These are phyloP conservation scores for Hyppa rectilinea DNA, from an alignment of 2,888 invertebrate species.

Conservation along the genomic window DNA sequence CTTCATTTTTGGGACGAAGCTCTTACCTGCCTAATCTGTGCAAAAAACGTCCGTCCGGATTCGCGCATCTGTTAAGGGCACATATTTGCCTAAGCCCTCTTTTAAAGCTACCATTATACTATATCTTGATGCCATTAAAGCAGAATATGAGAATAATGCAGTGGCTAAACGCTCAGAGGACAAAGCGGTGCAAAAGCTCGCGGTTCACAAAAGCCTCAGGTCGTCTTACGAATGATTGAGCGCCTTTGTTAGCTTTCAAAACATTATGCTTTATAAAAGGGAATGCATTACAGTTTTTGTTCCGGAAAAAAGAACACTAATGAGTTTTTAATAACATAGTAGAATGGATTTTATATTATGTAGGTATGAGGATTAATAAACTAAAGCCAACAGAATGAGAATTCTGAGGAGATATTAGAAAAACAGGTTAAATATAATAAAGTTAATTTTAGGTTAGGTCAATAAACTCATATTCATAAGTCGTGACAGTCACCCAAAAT, in stretches of 20 bases:
- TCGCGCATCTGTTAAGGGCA: slow-evolving; percentile 30
- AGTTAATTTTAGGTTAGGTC: neutral
- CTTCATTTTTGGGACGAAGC: slow-evolving; percentile 13
- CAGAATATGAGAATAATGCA: slow-evolving; percentile 46
- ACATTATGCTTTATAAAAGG: slow-evolving; percentile 41
- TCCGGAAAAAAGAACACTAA: slow-evolving; percentile 32
- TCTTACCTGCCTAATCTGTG: slow-evolving; percentile 42
- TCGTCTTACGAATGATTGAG: slow-evolving; percentile 56
- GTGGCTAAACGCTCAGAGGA: slow-evolving; percentile 46
- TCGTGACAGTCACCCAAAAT: no score
- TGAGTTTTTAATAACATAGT: slow-evolving; percentile 6
- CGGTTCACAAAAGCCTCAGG: slow-evolving; percentile 57
- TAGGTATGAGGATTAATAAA: slow-evolving; percentile 15
- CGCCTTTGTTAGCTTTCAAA: slow-evolving; percentile 54
- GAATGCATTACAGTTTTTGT: slow-evolving; percentile 41
- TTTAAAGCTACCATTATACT: slow-evolving; percentile 39
- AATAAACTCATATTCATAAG: neutral
- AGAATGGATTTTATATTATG: slow-evolving; percentile 7
- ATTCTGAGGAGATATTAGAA: neutral
- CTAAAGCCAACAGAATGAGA: slow-evolving; percentile 1
- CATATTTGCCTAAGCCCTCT: slow-evolving; percentile 26
- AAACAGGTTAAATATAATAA: neutral
- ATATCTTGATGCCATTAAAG: slow-evolving; percentile 43
- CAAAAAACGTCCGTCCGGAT: slow-evolving; percentile 44
- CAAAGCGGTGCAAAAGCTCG: slow-evolving; percentile 59